Evolutionary conservation across 1,140 invertebrate genomes (phyloP).

Genomic region (Octopus sinensis): DNA sequence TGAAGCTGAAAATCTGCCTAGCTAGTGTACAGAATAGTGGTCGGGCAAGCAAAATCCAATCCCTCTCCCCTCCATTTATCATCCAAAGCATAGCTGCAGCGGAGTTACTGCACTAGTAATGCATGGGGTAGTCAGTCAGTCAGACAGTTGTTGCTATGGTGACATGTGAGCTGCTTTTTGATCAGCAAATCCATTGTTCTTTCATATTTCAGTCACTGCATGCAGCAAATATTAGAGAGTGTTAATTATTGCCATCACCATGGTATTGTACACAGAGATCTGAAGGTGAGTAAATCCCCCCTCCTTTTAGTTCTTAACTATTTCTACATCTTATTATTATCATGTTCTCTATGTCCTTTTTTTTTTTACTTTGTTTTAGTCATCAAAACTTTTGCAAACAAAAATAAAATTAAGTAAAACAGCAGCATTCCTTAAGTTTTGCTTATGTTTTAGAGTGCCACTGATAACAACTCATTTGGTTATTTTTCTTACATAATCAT

Average conservation of each 20-base stretch:
- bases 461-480: no score
- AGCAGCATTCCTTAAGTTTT: no score
- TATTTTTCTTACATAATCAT: no score
- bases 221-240: constrained; percentile 99
- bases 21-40: no score
- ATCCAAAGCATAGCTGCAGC: neutral
- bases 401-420: no score
- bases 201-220: constrained; percentile 76
- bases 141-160: constrained; percentile 3
- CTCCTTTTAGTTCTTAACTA: neutral
- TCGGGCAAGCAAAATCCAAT: no score
- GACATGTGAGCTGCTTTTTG: neutral
- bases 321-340: neutral
- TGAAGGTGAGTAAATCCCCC: constrained; percentile 61
- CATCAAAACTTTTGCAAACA: no score
- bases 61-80: neutral
- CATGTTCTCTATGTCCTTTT: neutral
- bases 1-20: no score
- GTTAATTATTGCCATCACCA: constrained; percentile 99
- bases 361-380: no score
- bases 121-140: constrained; percentile 5
- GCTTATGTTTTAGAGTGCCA: no score
- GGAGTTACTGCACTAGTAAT: constrained; percentile 3
- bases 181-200: constrained; percentile 10
- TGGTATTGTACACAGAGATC: constrained; percentile 95